These are phyloP conservation scores for Zhuqinia jingwanae DNA, from an alignment of 2,888 invertebrate species.

Conservation along the genomic window DNA sequence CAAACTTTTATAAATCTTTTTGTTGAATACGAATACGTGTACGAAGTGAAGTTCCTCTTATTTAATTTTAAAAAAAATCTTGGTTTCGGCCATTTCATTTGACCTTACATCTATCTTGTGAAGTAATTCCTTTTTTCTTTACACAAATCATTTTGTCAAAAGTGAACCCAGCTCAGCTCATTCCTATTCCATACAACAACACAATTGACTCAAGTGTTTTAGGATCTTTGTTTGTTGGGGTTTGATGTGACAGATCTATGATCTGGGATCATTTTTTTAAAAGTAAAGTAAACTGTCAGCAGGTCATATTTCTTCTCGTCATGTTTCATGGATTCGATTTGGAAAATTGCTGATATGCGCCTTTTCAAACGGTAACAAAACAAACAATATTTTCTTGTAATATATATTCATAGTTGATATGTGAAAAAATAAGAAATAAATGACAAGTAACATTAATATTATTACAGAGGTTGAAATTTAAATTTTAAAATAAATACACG, in stretches of 20 bases:
- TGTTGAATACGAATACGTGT: constrained; percentile 59
- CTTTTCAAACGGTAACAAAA: constrained; percentile 27
- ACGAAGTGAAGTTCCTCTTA: constrained; percentile 59
- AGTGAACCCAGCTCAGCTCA: too few relatives aligned
- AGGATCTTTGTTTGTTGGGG: not conserved
- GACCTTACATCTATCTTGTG: too few relatives aligned
- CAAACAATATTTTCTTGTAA: constrained; percentile 12
- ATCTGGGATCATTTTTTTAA: not conserved
- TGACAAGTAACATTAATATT: not conserved
- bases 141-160: too few relatives aligned
- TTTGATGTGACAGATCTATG: not conserved
- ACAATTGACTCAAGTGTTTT: too few relatives aligned
- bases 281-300: not conserved
- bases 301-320: constrained; percentile 6
- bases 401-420: not conserved
- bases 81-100: not conserved
- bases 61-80: not conserved
- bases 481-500: not conserved
- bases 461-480: not conserved
- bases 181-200: too few relatives aligned
- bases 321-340: constrained; percentile 13
- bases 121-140: too few relatives aligned
- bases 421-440: not conserved
- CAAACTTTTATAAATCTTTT: not conserved
- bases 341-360: constrained; percentile 21